Evolutionary conservation across 30 jellyfish, hydroid and myxozoan species (phyloP).

Genomic region (Morbakka virulenta): DNA sequence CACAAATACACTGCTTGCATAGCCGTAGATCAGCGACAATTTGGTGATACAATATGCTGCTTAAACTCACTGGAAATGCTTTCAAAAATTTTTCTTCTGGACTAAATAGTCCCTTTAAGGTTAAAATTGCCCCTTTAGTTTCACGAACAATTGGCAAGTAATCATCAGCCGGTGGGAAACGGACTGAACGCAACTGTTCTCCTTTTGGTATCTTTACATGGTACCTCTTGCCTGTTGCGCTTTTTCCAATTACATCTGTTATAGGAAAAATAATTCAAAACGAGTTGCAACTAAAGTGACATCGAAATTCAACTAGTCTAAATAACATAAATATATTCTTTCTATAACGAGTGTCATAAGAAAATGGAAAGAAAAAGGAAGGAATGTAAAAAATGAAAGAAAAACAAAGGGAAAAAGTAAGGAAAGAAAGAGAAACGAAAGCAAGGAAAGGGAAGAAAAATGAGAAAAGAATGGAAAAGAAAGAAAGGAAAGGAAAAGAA

Average conservation of each 20-base stretch:
- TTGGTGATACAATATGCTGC: constrained; percentile 51
- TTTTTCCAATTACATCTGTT: constrained; percentile 86
- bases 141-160: constrained; percentile 87
- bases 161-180: constrained; percentile 74
- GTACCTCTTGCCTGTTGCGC: constrained; percentile 71
- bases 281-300: no score
- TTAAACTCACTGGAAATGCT: constrained; percentile 62
- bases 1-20: constrained; percentile 75
- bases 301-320: no score
- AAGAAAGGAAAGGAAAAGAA: no score
- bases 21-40: constrained; percentile 27
- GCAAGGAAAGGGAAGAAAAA: no score
- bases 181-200: constrained; percentile 45
- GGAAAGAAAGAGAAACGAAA: no score
- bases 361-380: no score
- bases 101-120: constrained; percentile 69
- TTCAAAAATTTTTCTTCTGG: constrained; percentile 69
- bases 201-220: constrained; percentile 87
- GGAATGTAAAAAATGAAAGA: no score
- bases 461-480: no score
- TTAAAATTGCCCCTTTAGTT: constrained; percentile 79
- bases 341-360: no score
- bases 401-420: no score
- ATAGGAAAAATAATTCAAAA: not conserved
- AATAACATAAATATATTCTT: no score